phyloP scores from a whole-genome alignment of 2,888 invertebrate genomes.

The Eustalomyia histrio region DNA sequence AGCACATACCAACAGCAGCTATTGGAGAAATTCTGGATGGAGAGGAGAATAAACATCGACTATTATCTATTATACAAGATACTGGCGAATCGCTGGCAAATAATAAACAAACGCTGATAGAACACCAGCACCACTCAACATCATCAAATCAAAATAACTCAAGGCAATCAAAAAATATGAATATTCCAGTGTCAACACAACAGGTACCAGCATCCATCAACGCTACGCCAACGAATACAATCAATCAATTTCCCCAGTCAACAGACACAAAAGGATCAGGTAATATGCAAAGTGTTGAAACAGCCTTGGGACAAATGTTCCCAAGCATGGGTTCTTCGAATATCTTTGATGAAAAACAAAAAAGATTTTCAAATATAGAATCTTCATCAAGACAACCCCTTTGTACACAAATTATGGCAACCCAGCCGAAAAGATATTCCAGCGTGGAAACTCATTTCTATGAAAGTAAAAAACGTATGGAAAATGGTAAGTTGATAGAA shows the following conservation, averaged over 20 bases:
- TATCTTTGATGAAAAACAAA: slow-evolving; percentile 73
- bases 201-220: slow-evolving; percentile 58
- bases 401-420: slow-evolving; percentile 67
- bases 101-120: slow-evolving; percentile 49
- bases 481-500: slow-evolving; percentile 77
- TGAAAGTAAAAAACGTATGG: slow-evolving; percentile 75
- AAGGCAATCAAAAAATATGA: slow-evolving; percentile 72
- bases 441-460: slow-evolving; percentile 77
- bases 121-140: slow-evolving; percentile 63
- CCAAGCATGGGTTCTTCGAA: slow-evolving; percentile 72
- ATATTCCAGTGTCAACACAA: slow-evolving; percentile 55
- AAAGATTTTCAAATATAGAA: slow-evolving; percentile 78
- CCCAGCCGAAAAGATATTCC: slow-evolving; percentile 76
- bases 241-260: slow-evolving; percentile 41
- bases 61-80: slow-evolving; percentile 84
- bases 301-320: slow-evolving; percentile 73
- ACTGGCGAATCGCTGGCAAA: slow-evolving; percentile 58
- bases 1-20: slow-evolving; percentile 23
- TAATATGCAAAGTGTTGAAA: slow-evolving; percentile 70
- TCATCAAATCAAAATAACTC: slow-evolving; percentile 77
- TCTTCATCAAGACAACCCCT: slow-evolving; percentile 59
- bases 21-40: slow-evolving; percentile 71
- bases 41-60: slow-evolving; percentile 81
- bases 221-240: slow-evolving; percentile 28
- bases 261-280: slow-evolving; percentile 25